Evolutionary conservation across 2,888 invertebrate genomes (phyloP).

Genomic region (Drosophila antonietae): DNA sequence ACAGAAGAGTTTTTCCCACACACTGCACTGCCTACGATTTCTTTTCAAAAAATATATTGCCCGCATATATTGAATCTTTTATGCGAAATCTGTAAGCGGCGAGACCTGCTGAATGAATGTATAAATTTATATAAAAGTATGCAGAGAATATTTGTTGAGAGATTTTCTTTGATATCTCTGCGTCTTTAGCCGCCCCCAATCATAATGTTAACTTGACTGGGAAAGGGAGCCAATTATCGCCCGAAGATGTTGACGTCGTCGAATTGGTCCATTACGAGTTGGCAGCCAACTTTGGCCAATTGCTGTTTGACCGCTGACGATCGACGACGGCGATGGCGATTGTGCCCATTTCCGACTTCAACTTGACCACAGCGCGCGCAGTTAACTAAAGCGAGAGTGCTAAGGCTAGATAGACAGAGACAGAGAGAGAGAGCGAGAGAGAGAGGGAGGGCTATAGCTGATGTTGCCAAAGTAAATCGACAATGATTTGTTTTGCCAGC

Average conservation of each 20-base stretch:
- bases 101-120: conserved; percentile 16
- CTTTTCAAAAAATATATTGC: conserved; percentile 10
- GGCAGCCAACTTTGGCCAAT: conserved; percentile 45
- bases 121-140: background rate
- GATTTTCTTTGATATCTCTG: conserved; percentile 26
- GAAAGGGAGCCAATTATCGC: conserved; percentile 77
- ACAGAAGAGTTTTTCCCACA: conserved; percentile 35
- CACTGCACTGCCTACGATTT: conserved; percentile 21
- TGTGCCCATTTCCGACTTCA: conserved; percentile 77
- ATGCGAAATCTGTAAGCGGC: conserved; percentile 28
- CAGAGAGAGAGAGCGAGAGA: background rate
- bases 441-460: conserved; percentile 5
- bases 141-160: conserved; percentile 40
- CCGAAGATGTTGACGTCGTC: conserved; percentile 59
- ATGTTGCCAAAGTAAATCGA: conserved; percentile 70
- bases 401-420: conserved; percentile 3
- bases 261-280: conserved; percentile 49
- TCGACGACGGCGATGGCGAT: conserved; percentile 48
- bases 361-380: conserved; percentile 61
- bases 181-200: conserved; percentile 12
- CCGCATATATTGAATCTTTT: conserved; percentile 38
- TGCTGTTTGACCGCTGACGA: conserved; percentile 62
- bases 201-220: conserved; percentile 29
- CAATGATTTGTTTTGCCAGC: conserved; percentile 65
- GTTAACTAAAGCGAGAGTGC: conserved; percentile 48